These are phyloP conservation scores for Thamnophis sirtalis DNA, from an alignment of 2,113 vertebrate species.

Conservation along the genomic window DNA sequence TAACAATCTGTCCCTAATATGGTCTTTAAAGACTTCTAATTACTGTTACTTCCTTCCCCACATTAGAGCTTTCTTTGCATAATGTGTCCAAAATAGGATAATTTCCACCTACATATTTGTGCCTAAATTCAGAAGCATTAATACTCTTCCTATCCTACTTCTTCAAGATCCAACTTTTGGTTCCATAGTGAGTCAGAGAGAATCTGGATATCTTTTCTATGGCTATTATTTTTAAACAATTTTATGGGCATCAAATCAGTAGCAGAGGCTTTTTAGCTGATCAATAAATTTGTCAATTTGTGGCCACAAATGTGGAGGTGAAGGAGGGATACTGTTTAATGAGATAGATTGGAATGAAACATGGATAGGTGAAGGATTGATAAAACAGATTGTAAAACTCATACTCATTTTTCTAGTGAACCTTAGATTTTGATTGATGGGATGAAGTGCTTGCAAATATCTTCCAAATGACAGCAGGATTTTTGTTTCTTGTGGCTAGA, in stretches of 20 bases:
- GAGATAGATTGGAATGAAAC: background rate
- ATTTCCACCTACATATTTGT: background rate
- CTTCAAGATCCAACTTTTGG: background rate
- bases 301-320: background rate
- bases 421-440: background rate
- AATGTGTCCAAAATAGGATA: background rate
- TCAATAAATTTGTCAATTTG: background rate
- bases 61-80: background rate
- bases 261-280: background rate
- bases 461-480: background rate
- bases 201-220: background rate
- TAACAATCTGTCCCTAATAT: background rate
- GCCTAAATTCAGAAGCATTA: background rate
- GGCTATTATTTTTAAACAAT: background rate
- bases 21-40: background rate
- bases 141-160: background rate
- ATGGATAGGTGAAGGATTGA: background rate
- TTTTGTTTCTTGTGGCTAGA: background rate
- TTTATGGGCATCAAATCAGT: background rate
- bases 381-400: background rate
- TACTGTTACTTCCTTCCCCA: background rate
- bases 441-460: background rate
- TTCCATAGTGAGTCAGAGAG: background rate
- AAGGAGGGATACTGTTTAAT: background rate
- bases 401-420: background rate